These are phyloP conservation scores for Drosophila punjabiensis DNA, from an alignment of 1,140 invertebrate genomes.

Conservation along the genomic window DNA sequence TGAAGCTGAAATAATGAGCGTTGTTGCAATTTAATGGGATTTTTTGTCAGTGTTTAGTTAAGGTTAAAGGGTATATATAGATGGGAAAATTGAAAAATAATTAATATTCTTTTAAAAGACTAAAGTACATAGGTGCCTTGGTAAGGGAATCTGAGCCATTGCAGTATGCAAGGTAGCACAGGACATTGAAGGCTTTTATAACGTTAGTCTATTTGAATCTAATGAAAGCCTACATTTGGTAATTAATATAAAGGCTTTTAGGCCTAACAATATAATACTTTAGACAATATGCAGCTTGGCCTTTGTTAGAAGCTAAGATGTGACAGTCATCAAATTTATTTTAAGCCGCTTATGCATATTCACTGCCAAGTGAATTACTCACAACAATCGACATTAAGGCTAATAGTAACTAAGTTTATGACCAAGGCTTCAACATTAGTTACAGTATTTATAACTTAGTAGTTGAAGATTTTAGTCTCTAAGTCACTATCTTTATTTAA, in stretches of 20 bases:
- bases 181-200: neutral
- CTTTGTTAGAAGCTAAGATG: neutral
- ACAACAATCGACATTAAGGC: neutral
- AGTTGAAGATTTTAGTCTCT: neutral
- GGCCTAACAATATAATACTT: neutral
- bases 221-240: neutral
- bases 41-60: neutral
- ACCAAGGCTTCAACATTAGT: neutral
- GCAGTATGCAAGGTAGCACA: neutral
- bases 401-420: neutral
- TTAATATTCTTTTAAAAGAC: neutral
- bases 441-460: neutral
- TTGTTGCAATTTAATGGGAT: conserved; percentile 2
- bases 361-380: neutral
- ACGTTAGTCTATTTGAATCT: neutral
- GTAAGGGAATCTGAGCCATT: neutral
- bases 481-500: neutral
- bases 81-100: neutral
- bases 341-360: neutral
- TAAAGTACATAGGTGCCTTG: neutral
- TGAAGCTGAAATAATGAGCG: conserved; percentile 1
- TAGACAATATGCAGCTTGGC: neutral
- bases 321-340: neutral
- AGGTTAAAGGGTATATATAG: neutral
- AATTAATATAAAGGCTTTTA: neutral